Conservation (phyloP, 2,797 vertebrate species). For the Muscicapa comitata region DNA sequence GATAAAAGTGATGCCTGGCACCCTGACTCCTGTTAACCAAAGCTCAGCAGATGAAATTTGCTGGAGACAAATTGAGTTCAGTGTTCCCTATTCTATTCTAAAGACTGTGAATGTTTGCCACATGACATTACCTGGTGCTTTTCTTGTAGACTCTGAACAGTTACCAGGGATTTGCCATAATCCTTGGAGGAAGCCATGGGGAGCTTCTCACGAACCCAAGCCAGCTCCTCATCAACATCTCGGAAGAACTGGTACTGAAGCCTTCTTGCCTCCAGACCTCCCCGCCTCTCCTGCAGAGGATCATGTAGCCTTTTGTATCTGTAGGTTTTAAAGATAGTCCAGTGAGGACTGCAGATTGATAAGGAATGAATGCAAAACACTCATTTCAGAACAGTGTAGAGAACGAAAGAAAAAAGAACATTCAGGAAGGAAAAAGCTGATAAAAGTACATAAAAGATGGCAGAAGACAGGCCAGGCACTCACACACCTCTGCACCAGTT, state of each 20-base stretch:
- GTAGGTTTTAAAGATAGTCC: not conserved
- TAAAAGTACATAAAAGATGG: not conserved
- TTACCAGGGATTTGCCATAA: constrained; percentile 74
- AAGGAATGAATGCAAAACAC: not conserved
- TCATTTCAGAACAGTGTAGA: not conserved
- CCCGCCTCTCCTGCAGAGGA: constrained; percentile 76
- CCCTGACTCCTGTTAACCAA: not conserved
- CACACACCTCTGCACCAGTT: constrained; percentile 79
- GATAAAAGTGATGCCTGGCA: not conserved
- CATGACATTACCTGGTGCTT: constrained; percentile 82
- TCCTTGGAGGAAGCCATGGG: constrained; percentile 74
- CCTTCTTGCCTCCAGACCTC: constrained; percentile 79
- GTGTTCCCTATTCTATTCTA: not conserved
- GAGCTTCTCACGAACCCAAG: constrained; percentile 83
- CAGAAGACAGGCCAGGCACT: not conserved
- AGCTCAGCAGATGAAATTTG: not conserved
- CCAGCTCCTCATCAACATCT: constrained; percentile 83
- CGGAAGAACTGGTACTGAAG: constrained; percentile 84
- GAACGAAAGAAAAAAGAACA: not conserved
- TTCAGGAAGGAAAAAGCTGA: not conserved
- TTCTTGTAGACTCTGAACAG: constrained; percentile 77
- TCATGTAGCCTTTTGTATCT: constrained; percentile 81
- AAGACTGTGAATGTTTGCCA: not conserved
- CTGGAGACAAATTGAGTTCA: not conserved
- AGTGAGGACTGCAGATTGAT: not conserved